Base-by-base conservation (phyloP, 2,888 invertebrate genomes). In the Mesoligia furuncula region DNA sequence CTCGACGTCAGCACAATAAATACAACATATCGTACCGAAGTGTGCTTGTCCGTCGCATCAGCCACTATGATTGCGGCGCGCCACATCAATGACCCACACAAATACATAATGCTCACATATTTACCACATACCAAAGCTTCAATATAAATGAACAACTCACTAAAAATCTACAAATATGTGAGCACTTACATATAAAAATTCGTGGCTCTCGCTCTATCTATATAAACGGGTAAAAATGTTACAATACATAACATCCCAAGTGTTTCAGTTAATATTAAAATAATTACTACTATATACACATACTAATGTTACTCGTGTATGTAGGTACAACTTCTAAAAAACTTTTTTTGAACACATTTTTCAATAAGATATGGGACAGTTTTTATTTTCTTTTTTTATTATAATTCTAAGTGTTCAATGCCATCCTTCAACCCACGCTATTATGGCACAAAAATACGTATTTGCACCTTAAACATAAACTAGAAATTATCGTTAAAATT, bases 361-460 rank as follows among this genome's bases (percentile, higher is more conserved):
- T 94, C 89, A 94, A 94, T 95, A 95, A 96, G 95, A 96, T 96
- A 95, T 95, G 95, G 94, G 95, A 93, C 92, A 92, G 90, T 90
- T 92, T 91, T 89, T 89, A 88, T 90, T 85, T 86, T 73, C 42
- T 70, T 82, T 75, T 79, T 81, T 82, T 62, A 71, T 48, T 76
- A 62, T 81, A 85, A 90, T 80, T 90, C 90, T 90, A 91, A 89
- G 88, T 92, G 92, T 90, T 89, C 89, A 85, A 89, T 85, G 91
- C 91, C 91, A 88, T 80, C 79, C 66, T 79, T 80, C 83, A 79
- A 84, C 87, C 88, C 87, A 81, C 86, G 83, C 80, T 88, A 64
- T 83, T 89, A 95, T 95, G 95, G 95, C 95, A 95, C 95, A 91
- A 91, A 89, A 89, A 89, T 87, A 90, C 88, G 87, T 89, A 87